Evolutionary conservation across 2,888 invertebrate genomes (phyloP), one percentile per base, ranked within the genome.

Genomic region (Sinotaia quadrata): DNA sequence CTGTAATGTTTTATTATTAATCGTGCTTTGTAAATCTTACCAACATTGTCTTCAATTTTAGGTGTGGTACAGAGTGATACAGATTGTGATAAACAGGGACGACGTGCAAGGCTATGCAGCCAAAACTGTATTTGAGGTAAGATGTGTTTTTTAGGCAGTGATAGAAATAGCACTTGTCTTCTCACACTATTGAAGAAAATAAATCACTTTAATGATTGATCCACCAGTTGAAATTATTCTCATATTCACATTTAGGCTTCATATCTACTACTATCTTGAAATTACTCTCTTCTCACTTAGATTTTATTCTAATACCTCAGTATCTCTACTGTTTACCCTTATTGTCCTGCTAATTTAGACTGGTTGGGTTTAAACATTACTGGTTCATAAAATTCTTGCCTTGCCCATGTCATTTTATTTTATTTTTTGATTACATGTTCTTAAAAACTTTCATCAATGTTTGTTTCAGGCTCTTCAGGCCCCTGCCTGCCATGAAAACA

Each of bases 61-160:
- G 85, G 89, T 90, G 5, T 99, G 99, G 99, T 99, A 98, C 89
- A 92, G 99, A 88, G 98, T 99, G 66, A 98, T 99, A 83, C 97
- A 99, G 90, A 99, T 99, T 86, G 98, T 99, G 41, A 98, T 99
- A 78, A 99, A 99, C 88, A 92, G 98, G 83, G 98, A 99, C 88
- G 99, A 99, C 90, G 98, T 99, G 2, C 99, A 99, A 90, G 98
- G 97, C 27, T 99, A 99, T 90, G 98, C 99, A 72, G 98, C 98
- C 60, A 99, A 99, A 91, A 99, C 98, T 66, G 98, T 98, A 31
- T 99, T 99, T 90, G 99, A 99, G 91, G 92, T 92, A 87, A 81
- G 78, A 72, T 57, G 44, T 15, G 8, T 58, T 62, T 8, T n/a
- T 44, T 60, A 21, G 7, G 24, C 4, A 2, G 18, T 33, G 34